Evolutionary conservation across 2,888 invertebrate genomes (phyloP).

Genomic region (Ryuthela nishihirai): DNA sequence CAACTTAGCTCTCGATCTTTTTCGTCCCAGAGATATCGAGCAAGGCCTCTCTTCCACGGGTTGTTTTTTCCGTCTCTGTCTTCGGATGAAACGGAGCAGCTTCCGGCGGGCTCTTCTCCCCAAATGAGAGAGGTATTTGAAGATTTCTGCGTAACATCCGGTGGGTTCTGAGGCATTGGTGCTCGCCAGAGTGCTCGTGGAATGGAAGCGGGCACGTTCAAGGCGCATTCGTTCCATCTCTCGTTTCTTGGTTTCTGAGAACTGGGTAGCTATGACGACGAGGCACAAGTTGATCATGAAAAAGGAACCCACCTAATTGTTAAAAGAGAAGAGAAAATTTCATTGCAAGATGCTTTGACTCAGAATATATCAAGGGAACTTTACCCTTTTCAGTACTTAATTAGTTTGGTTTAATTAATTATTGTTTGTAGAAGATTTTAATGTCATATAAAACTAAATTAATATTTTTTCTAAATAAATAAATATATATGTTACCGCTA

Average conservation of each 20-base stretch:
- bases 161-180: conserved; percentile 79
- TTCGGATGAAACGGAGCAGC: conserved; percentile 21
- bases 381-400: no score
- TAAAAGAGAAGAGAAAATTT: no score
- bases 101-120: conserved; percentile 84
- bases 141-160: conserved; percentile 96
- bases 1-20: conserved; percentile 43
- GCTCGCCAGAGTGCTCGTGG: conserved; percentile 80
- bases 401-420: no score
- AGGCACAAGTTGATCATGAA: conserved; percentile 99
- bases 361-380: no score
- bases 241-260: conserved; percentile 98
- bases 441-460: no score
- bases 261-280: conserved; percentile 99
- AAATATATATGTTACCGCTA: no score
- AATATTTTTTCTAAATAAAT: no score
- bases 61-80: conserved; percentile 12
- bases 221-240: conserved; percentile 99
- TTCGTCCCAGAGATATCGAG: conserved; percentile 31
- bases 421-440: no score
- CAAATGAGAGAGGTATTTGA: conserved; percentile 93
- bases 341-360: no score
- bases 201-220: conserved; percentile 91
- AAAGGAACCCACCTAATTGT: conserved; percentile 92
- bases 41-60: background rate